Conservation (phyloP, 2,888 invertebrate genomes). For the Scrobipalpa costella region DNA sequence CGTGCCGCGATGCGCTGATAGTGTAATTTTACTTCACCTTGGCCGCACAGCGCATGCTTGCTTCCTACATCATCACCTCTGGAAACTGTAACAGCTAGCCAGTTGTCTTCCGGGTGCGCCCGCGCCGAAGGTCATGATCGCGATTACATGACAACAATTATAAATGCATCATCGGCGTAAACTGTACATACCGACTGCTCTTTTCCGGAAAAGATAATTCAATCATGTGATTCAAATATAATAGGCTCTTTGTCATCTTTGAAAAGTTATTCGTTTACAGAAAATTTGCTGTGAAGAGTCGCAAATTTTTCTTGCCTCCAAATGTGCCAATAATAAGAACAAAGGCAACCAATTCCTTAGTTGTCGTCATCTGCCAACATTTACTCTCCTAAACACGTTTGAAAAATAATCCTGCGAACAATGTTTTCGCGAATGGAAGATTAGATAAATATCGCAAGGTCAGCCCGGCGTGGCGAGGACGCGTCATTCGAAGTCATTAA, state of each 20-base stretch:
- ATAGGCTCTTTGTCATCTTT: not conserved
- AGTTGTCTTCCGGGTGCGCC: conserved; percentile 65
- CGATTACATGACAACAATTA: conserved; percentile 48
- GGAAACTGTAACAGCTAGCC: conserved; percentile 74
- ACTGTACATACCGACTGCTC: conserved; percentile 28
- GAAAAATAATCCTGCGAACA: conserved; percentile 48
- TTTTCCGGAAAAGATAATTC: conserved; percentile 15
- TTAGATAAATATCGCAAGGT: conserved; percentile 80
- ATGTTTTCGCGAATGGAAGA: conserved; percentile 72
- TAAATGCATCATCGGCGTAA: conserved; percentile 46
- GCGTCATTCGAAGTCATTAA: conserved; percentile 78
- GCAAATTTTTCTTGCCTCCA: not conserved
- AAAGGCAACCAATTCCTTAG: conserved; percentile 3
- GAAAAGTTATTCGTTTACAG: too few species aligned
- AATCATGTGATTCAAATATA: not conserved
- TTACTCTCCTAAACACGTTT: conserved; percentile 2
- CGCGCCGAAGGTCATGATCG: conserved; percentile 62
- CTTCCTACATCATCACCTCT: conserved; percentile 45
- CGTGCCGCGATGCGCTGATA: conserved; percentile 36
- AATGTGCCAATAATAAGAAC: not conserved
- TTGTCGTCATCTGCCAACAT: not conserved
- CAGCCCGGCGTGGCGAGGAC: conserved; percentile 66
- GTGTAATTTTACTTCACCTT: conserved; percentile 69
- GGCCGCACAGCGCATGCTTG: conserved; percentile 51
- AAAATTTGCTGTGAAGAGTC: not conserved